A percentile compares a stretch with the other conserved stretches of the same genome.
These are phyloP conservation scores for Blastomussa wellsi DNA, from an alignment of 92 coral and sea anemone species.

Conservation along the genomic window DNA sequence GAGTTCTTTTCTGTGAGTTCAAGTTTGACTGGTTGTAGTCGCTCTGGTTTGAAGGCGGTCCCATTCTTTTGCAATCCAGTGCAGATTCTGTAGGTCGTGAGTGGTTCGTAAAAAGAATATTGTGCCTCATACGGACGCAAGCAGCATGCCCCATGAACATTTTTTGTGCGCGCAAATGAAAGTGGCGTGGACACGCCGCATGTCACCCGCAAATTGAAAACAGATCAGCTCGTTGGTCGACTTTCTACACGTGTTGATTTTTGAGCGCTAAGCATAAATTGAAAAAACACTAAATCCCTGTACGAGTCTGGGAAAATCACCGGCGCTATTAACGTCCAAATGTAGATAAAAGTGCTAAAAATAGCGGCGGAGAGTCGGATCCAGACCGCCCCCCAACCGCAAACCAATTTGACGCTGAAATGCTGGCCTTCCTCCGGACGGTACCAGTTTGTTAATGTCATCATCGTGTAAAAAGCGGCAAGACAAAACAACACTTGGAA, in stretches of 20 bases:
- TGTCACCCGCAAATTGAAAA: neutral
- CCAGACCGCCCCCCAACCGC: constrained; percentile 99
- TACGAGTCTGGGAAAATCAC: constrained; percentile 92
- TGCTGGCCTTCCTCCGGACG: constrained; percentile 96
- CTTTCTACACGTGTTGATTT: neutral
- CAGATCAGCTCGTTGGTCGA: constrained; percentile 2
- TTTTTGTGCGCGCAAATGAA: no score
- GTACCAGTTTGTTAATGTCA: constrained; percentile 97
- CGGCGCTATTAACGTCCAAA: constrained; percentile 95
- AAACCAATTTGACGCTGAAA: constrained; percentile 80
- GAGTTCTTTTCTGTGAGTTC: no score
- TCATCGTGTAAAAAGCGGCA: constrained; percentile 88
- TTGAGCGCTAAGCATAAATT: constrained; percentile 71
- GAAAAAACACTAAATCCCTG: constrained; percentile 89
- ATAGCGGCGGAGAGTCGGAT: constrained; percentile 92
- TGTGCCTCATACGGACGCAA: no score
- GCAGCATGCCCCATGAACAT: no score
- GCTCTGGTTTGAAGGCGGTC: no score
- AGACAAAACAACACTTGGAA: constrained; percentile 85
- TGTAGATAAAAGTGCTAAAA: constrained; percentile 91
- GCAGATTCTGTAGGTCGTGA: no score
- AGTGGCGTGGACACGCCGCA: neutral
- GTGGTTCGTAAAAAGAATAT: no score
- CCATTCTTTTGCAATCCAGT: no score
- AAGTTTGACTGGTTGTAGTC: no score